These are phyloP conservation scores for Monochamus saltuarius DNA, from an alignment of 1,140 invertebrate genomes.

Conservation along the genomic window DNA sequence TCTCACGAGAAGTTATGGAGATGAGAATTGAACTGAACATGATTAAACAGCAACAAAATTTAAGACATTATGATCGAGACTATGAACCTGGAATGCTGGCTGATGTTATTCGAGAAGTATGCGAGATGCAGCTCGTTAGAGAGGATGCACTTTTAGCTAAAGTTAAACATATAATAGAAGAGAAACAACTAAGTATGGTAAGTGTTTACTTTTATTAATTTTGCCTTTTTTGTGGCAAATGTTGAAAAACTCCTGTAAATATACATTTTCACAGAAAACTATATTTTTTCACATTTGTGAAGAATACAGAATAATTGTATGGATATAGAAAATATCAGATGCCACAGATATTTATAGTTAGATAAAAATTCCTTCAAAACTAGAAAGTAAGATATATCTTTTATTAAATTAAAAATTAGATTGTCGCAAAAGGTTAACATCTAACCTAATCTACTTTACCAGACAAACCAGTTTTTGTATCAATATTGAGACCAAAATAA, in stretches of 20 bases:
- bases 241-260: conserved; percentile 6
- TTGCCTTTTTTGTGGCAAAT: too few species aligned
- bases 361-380: too few species aligned
- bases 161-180: conserved; percentile 62
- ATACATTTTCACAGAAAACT: neutral
- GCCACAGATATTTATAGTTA: neutral
- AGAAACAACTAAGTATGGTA: conserved; percentile 56
- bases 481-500: too few species aligned
- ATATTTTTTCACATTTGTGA: too few species aligned
- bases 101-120: conserved; percentile 73
- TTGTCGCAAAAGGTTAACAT: neutral
- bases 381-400: too few species aligned
- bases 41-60: conserved; percentile 53
- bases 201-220: conserved; percentile 45
- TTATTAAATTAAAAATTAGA: conserved; percentile 2
- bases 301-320: too few species aligned
- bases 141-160: conserved; percentile 67
- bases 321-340: too few species aligned
- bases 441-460: too few species aligned
- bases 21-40: conserved; percentile 56
- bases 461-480: too few species aligned
- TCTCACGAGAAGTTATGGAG: conserved; percentile 58
- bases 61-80: conserved; percentile 52
- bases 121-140: conserved; percentile 70
- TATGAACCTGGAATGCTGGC: conserved; percentile 74